Conservation (phyloP, 1,140 invertebrate genomes). For the Araneus ventricosus region DNA sequence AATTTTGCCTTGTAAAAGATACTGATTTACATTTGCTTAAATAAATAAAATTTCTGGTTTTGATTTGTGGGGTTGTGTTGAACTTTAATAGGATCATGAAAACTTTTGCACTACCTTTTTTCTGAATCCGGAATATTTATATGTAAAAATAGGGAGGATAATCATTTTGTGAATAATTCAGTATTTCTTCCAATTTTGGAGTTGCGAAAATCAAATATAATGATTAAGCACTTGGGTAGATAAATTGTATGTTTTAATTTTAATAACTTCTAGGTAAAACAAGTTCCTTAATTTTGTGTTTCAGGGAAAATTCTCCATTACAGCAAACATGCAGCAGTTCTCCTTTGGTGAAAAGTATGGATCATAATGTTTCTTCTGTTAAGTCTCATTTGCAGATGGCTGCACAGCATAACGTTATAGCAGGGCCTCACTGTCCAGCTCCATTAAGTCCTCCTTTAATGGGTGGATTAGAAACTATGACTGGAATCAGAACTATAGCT, state of each 20-base stretch:
- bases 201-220: too few species aligned
- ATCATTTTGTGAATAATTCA: too few species aligned
- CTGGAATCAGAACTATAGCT: slow-evolving; percentile 69
- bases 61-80: too few species aligned
- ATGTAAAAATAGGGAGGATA: too few species aligned
- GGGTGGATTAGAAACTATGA: slow-evolving; percentile 55
- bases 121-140: too few species aligned
- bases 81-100: too few species aligned
- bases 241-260: not conserved
- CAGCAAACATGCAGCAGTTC: slow-evolving; percentile 64
- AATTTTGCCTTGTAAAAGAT: too few species aligned
- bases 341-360: slow-evolving; percentile 61
- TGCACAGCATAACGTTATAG: slow-evolving; percentile 61
- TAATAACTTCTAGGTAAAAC: not conserved
- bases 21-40: too few species aligned
- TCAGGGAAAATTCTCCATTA: slow-evolving; percentile 64
- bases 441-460: slow-evolving; percentile 72
- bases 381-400: slow-evolving; percentile 69
- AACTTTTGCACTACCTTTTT: too few species aligned
- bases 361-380: slow-evolving; percentile 62
- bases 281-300: slow-evolving; percentile 30
- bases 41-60: too few species aligned
- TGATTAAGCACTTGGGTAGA: too few species aligned
- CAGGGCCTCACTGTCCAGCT: slow-evolving; percentile 61
- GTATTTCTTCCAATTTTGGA: too few species aligned